Evolutionary conservation across 1,140 invertebrate genomes (phyloP).

Genomic region (Halotydeus destructor): DNA sequence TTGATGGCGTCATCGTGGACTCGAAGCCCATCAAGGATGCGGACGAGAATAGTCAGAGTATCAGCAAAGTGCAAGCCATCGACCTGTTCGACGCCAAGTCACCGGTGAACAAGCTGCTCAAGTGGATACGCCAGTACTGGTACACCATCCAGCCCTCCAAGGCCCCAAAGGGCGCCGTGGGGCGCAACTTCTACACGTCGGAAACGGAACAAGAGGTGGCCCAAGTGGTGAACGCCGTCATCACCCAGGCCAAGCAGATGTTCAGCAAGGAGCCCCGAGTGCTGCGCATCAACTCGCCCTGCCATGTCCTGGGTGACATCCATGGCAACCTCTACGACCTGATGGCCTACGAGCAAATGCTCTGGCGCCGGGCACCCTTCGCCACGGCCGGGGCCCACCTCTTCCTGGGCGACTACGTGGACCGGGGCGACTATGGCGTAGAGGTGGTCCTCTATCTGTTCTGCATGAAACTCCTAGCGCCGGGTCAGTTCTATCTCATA

Average conservation of each 20-base stretch:
- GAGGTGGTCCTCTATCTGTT: constrained; percentile 35
- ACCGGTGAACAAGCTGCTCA: constrained; percentile 1
- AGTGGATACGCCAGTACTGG: constrained; percentile 5
- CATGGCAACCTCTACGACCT: constrained; percentile 38
- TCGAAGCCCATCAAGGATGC: neutral
- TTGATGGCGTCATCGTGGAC: neutral
- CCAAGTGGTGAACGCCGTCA: neutral
- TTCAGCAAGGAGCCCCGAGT: neutral
- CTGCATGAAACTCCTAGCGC: constrained; percentile 37
- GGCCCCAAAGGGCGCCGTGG: no score
- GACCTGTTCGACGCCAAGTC: constrained; percentile 6
- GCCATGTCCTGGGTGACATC: constrained; percentile 25
- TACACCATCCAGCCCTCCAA: neutral
- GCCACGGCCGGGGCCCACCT: constrained; percentile 35
- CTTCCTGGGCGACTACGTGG: constrained; percentile 45
- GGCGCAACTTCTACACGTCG: no score
- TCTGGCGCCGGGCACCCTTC: constrained; percentile 35
- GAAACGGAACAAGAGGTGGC: neutral
- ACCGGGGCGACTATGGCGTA: constrained; percentile 35
- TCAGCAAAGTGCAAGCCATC: neutral
- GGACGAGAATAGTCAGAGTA: neutral
- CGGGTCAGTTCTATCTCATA: constrained; percentile 36
- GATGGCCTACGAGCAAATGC: constrained; percentile 35
- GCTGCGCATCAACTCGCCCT: constrained; percentile 2
- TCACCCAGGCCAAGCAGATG: neutral